Percentiles rank a stretch among this genome's conserved stretches.
These are phyloP conservation scores for Epicauta chinensis DNA, from an alignment of 1,140 invertebrate genomes.

Conservation along the genomic window DNA sequence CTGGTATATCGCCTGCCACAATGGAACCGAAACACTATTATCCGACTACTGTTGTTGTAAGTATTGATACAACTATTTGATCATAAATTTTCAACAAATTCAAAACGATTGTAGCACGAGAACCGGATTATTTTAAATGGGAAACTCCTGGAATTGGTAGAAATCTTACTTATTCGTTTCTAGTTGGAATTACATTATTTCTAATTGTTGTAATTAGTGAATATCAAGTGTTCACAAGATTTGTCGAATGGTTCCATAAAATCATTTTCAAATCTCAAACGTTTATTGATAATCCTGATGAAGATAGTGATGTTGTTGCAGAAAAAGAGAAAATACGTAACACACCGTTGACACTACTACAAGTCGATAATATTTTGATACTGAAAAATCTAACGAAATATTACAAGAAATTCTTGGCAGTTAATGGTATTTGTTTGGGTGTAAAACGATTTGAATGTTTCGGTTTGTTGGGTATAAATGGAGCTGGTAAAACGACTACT, in stretches of 20 bases:
- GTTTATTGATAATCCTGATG: too few species aligned
- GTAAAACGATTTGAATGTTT: too few species aligned
- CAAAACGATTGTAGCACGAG: slow-evolving; percentile 38
- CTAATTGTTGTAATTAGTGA: slow-evolving; percentile 40
- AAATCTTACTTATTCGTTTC: slow-evolving; percentile 39
- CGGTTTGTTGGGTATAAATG: too few species aligned
- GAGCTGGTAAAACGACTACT: too few species aligned
- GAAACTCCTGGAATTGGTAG: slow-evolving; percentile 42
- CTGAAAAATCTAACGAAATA: slow-evolving; percentile 56
- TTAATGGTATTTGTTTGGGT: too few species aligned
- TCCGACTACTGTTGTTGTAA: slow-evolving; percentile 8
- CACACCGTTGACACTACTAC: slow-evolving; percentile 17
- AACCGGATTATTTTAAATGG: slow-evolving; percentile 45
- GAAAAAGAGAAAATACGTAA: slow-evolving; percentile 39
- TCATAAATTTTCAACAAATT: not conserved
- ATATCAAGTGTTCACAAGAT: slow-evolving; percentile 43
- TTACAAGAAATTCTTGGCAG: slow-evolving; percentile 62
- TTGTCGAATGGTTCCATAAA: slow-evolving; percentile 21
- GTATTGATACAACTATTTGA: not conserved
- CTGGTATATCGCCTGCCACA: slow-evolving; percentile 10
- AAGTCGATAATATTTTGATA: slow-evolving; percentile 32
- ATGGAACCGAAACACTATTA: not conserved
- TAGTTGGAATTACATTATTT: slow-evolving; percentile 38
- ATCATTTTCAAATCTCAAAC: slow-evolving; percentile 12
- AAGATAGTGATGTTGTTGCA: slow-evolving; percentile 43